Evolutionary conservation across 2,888 invertebrate species (phyloP), one percentile per base, ranked within the genome.

Genomic region (Lasioglossum zephyrum): DNA sequence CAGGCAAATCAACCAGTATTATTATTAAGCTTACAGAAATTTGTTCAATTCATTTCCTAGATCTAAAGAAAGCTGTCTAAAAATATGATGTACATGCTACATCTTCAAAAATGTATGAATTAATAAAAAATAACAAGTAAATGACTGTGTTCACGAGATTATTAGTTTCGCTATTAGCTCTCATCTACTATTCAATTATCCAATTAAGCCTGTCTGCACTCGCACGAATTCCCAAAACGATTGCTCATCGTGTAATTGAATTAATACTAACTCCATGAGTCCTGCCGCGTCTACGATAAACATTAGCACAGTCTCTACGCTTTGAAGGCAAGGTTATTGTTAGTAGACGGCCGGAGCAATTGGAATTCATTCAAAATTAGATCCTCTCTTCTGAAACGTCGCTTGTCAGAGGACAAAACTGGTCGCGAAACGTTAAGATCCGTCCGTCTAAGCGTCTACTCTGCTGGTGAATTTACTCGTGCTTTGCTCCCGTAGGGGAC

Each of bases 381-480:
- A 26, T 60, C n/a, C 26, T 11, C 60, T 60, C 26, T 13, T 26
- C 60, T 18, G 31, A 66, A 66, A 31, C 6, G 31, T 39, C 53
- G 53, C 53, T 22, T 22, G 53, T 22, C 53, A 9, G 22, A 22
- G 53, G 53, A 53, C 53, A 22, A 18, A 39, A 3, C 39, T 26
- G 31, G 5, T 1, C 26, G 31, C 9, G 57, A 41, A 49, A 63
- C 18, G 41, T 66, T 66, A 16, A 63, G 22, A 41, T 70, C 22
- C 31, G 49, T 49, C 39, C 41, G 47, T 44, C 69, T 11, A 8
- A 44, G 18, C 3, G 31, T 18, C 16, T 13, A 69, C 36, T 9
- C 60, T 8, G 31, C 11, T 66, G n/a, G 6, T n/a, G 13, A 78
- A 36, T n/a, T 53, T 53, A 16, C 78, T 79, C 72, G 49, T 73